Conservation (phyloP, 1,140 invertebrate species). For the Nomia melanderi region DNA sequence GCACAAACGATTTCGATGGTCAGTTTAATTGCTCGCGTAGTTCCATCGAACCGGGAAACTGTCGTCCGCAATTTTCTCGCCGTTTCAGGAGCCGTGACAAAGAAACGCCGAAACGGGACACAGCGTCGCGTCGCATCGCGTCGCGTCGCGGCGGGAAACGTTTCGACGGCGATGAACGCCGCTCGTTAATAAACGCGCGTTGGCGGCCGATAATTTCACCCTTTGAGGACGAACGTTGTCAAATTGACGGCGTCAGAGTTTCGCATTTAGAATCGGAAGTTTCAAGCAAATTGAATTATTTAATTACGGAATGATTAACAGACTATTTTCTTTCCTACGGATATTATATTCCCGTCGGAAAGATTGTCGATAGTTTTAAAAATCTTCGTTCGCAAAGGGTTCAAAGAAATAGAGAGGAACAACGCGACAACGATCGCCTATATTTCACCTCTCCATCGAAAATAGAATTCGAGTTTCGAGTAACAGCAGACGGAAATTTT, state of each 20-base stretch:
- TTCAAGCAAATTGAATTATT: too few relatives aligned
- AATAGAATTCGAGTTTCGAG: background rate
- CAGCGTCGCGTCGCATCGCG: background rate
- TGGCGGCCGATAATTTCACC: conserved; percentile 6
- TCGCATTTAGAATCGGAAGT: too few relatives aligned
- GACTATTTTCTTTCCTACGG: too few relatives aligned
- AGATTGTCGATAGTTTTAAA: too few relatives aligned
- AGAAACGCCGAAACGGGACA: background rate
- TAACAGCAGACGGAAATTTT: background rate
- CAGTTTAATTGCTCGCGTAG: background rate
- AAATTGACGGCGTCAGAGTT: too few relatives aligned
- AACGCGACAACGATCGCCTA: background rate
- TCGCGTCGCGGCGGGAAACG: conserved; percentile 19
- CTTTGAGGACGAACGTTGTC: too few relatives aligned
- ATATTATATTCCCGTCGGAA: too few relatives aligned
- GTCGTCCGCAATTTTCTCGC: conserved; percentile 30
- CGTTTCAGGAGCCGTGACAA: conserved; percentile 5
- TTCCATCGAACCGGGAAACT: background rate
- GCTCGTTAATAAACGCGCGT: conserved; percentile 30
- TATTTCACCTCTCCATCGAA: background rate
- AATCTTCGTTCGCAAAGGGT: too few relatives aligned
- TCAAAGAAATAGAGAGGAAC: background rate
- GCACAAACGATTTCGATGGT: too few relatives aligned
- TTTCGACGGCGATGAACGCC: conserved; percentile 12
- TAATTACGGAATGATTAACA: too few relatives aligned